Conservation (phyloP, 2,113 vertebrate genomes). For the Nannospalax galili region DNA sequence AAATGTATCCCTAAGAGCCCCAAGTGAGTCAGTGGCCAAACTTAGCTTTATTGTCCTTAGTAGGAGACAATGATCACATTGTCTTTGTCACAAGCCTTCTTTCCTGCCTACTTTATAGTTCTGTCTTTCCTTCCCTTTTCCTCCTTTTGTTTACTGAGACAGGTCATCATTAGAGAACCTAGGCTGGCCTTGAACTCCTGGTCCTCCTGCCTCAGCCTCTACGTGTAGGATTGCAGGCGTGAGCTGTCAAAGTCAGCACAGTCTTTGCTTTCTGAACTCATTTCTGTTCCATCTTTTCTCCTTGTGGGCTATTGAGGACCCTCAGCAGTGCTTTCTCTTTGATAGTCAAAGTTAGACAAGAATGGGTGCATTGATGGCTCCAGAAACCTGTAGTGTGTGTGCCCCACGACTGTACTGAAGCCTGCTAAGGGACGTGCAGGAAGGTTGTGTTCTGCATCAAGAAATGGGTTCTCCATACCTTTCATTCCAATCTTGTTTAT, state of each 20-base stretch:
- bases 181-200: background rate
- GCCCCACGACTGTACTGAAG: background rate
- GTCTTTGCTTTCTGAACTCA: background rate
- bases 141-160: background rate
- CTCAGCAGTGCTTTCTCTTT: background rate
- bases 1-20: background rate
- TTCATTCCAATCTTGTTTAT: constrained; percentile 67
- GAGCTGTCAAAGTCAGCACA: background rate
- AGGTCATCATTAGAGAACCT: background rate
- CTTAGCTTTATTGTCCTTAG: background rate
- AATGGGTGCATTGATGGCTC: background rate
- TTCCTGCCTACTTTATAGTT: background rate
- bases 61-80: background rate
- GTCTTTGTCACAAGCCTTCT: background rate
- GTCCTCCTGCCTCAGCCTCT: background rate
- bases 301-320: background rate
- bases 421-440: background rate
- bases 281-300: background rate
- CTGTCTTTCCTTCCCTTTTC: background rate
- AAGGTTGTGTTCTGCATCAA: background rate
- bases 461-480: constrained; percentile 57
- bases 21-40: background rate
- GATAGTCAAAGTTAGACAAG: background rate
- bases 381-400: background rate
- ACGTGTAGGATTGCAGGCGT: background rate